Base-by-base conservation (phyloP, 2,797 vertebrate genomes). In the Microcaecilia unicolor region DNA sequence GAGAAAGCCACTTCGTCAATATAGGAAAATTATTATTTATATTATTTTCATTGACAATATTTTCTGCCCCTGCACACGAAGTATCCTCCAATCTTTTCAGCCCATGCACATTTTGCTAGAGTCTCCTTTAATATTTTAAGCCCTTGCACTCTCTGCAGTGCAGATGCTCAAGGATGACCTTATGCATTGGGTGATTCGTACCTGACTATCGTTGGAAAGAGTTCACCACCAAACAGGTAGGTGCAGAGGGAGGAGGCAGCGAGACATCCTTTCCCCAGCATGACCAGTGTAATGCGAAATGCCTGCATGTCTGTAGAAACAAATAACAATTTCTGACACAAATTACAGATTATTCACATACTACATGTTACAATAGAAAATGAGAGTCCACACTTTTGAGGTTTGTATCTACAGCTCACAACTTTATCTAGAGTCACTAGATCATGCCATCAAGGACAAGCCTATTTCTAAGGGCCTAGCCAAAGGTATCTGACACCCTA, bases 141-240 rank as follows among this genome's bases (percentile, higher is more conserved):
- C 10, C 3, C 12, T 4, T 13, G 10, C n/a, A n/a, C 9, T 18
- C 12, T 12, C 8, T 19, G 17, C 8, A 16, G 8, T 9, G 10
- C 10, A 4, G 8, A 9, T 11, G 6, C 17, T 16, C 9, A 12
- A 8, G 6, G 13, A 6, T 13, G 6, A 21, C 20, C 6, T 21
- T n/a, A n/a, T n/a, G n/a, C n/a, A 10, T 10, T 21, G 3, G 6
- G 8, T 4, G 14, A 7, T 7, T 28, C 52, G 53, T 31, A 67
- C 61, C 62, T 61, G 46, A 74, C 39, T 18, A 56, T 38, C 0
- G 64, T 71, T 6, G 67, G 63, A 37, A 71, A 71, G 9, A 74
- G 56, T 18, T 74, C 56, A 0, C 40, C 19, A 0, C 15, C 38
- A 15, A 47, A 63, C 40, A 65, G 19, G 12, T 8, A 16, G 7